phyloP scores from a whole-genome alignment of 1,140 invertebrate species.

The Trichonephila inaurata region DNA sequence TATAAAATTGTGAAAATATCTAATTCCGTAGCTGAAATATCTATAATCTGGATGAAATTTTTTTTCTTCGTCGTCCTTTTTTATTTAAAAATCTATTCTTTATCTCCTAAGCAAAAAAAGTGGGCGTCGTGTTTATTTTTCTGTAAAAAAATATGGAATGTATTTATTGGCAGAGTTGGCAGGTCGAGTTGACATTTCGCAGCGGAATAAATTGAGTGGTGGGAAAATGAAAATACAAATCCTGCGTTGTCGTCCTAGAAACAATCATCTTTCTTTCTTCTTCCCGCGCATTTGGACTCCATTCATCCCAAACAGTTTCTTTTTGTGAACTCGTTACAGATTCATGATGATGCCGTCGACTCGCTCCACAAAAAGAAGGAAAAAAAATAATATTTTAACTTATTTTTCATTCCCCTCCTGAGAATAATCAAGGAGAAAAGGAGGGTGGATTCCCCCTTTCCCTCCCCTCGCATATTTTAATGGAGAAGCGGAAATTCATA shows the following conservation, averaged over 20 bases:
- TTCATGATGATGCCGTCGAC: constrained; percentile 21
- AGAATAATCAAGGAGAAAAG: background rate
- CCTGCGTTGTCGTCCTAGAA: constrained; percentile 2
- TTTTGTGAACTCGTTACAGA: constrained; percentile 5
- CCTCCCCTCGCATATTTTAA: constrained; percentile 19
- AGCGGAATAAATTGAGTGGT: background rate
- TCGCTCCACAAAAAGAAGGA: background rate
- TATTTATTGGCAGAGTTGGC: constrained; percentile 4
- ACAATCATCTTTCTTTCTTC: background rate
- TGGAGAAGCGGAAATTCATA: constrained; percentile 49
- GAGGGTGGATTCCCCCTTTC: background rate
- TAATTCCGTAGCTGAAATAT: no score
- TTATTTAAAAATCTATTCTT: no score
- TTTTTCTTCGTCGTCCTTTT: no score
- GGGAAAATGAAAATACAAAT: background rate
- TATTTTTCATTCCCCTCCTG: background rate
- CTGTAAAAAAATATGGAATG: background rate
- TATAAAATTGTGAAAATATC: no score
- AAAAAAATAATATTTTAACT: background rate
- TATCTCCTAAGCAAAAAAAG: background rate
- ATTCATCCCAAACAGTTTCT: background rate
- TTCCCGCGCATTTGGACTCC: background rate
- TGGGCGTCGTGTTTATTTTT: background rate
- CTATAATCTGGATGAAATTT: no score
- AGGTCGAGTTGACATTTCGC: background rate